A percentile compares a stretch with the other conserved stretches of the same genome.
Evolutionary conservation across 2,888 invertebrate species (phyloP).

Genomic region (Dyspetes luteomarginatus): DNA sequence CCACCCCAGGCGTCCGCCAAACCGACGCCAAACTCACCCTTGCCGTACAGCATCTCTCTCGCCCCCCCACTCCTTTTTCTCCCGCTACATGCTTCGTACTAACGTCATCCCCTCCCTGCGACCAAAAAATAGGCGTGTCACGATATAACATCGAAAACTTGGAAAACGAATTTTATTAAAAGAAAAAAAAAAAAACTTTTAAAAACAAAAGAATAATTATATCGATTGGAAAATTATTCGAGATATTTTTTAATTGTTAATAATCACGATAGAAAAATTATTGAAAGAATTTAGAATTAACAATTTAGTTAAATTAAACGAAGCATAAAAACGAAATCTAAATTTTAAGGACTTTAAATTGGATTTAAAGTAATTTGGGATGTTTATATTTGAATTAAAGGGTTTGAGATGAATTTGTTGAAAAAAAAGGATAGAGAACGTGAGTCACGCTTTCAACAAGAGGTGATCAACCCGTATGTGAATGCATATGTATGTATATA

Average conservation of each 20-base stretch:
- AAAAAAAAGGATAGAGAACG: constrained; percentile 12
- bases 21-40: constrained; percentile 79
- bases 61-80: constrained; percentile 36
- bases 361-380: not conserved
- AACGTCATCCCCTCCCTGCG: constrained; percentile 53
- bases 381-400: not conserved
- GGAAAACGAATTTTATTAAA: not conserved
- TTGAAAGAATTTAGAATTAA: no score
- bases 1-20: constrained; percentile 82
- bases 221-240: no score
- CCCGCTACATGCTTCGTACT: constrained; percentile 56
- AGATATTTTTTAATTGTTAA: no score
- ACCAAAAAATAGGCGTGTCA: constrained; percentile 59
- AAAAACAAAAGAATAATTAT: no score
- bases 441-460: constrained; percentile 71
- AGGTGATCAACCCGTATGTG: constrained; percentile 52
- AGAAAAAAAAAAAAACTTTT: no score
- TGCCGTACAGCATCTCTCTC: constrained; percentile 46
- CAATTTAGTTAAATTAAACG: no score
- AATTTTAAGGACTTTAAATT: constrained; percentile 11
- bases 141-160: constrained; percentile 19
- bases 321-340: not conserved
- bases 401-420: not conserved
- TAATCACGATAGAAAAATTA: no score
- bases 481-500: constrained; percentile 5